These are phyloP conservation scores for Pangasius mekongensis DNA, from an alignment of 2,797 vertebrate species.

Conservation along the genomic window DNA sequence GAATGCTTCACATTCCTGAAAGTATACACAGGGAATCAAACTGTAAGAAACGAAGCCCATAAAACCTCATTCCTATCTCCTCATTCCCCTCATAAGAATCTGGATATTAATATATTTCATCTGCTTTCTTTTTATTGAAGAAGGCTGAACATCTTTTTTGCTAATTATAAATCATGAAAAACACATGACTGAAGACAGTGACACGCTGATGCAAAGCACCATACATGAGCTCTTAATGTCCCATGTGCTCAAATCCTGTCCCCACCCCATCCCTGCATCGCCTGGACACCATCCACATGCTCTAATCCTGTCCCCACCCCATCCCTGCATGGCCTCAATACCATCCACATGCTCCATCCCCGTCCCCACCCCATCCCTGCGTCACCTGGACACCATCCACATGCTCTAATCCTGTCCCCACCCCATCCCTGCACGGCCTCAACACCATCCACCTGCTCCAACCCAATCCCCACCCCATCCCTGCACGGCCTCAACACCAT, in stretches of 20 bases:
- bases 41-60: constrained; percentile 44
- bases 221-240: not conserved
- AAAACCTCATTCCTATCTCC: not conserved
- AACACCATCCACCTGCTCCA: not conserved
- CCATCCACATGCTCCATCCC: not conserved
- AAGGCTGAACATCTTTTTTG: not conserved
- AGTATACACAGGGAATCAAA: not conserved
- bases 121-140: not conserved
- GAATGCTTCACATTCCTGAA: constrained; percentile 14
- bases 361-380: too few species aligned
- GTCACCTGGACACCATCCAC: not conserved
- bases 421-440: not conserved
- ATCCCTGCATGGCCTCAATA: not conserved
- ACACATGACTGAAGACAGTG: not conserved
- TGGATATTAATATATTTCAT: not conserved
- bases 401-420: not conserved
- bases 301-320: not conserved
- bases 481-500: not conserved
- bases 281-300: not conserved
- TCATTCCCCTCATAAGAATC: not conserved
- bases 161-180: not conserved
- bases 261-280: not conserved
- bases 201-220: not conserved
- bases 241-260: not conserved
- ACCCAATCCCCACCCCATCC: too few species aligned